Evolutionary conservation across 2,113 vertebrate genomes (phyloP).

Genomic region (Apaloderma vittatum): DNA sequence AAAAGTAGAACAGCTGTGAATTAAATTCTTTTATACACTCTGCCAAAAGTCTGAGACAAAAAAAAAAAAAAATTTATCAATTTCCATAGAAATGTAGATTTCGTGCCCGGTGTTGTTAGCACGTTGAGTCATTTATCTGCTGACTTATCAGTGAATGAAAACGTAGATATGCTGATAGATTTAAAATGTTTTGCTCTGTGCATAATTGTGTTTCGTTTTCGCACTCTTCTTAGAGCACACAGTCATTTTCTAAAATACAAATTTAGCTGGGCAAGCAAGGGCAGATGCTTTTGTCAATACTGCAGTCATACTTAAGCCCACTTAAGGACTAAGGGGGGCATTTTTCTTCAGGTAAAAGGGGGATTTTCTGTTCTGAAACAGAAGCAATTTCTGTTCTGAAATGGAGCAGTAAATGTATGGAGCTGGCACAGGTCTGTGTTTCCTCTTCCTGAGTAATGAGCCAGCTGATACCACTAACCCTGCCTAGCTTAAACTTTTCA

Average conservation of each 20-base stretch:
- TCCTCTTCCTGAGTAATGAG: constrained; percentile 14
- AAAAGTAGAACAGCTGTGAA: constrained; percentile 84
- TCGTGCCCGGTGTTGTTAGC: constrained; percentile 43
- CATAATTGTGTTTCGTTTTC: background rate
- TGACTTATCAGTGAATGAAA: background rate
- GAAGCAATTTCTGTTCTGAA: too few species aligned
- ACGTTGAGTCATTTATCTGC: constrained; percentile 50
- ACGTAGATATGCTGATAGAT: background rate
- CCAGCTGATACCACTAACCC: constrained; percentile 19
- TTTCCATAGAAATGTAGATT: constrained; percentile 71
- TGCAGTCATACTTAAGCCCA: rapidly evolving
- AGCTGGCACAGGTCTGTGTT: background rate
- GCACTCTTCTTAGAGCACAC: background rate
- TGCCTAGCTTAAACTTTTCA: background rate
- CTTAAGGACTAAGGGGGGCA: background rate
- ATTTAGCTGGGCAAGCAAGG: background rate
- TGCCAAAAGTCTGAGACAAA: constrained; percentile 77
- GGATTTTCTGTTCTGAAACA: background rate
- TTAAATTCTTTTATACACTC: constrained; percentile 82
- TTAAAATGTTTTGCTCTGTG: background rate
- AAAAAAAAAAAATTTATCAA: constrained; percentile 7
- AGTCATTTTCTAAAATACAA: background rate
- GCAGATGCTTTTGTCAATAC: background rate
- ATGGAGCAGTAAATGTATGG: background rate
- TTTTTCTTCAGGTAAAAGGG: background rate